These are phyloP conservation scores for Zaprionus camerounensis DNA, from an alignment of 1,140 invertebrate species.

Conservation along the genomic window DNA sequence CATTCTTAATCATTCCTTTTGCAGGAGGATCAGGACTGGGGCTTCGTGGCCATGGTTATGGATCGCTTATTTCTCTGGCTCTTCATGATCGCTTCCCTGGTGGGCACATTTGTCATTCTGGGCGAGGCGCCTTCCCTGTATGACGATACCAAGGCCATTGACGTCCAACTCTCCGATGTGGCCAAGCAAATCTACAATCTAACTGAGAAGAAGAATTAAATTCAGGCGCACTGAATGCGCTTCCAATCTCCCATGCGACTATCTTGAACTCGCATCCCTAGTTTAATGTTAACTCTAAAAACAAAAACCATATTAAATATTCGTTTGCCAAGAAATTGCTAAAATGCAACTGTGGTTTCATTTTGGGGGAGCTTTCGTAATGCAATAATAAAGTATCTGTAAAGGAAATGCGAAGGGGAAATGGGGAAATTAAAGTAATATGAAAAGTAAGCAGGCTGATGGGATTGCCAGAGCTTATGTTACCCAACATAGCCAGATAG, in stretches of 20 bases:
- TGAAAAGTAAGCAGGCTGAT: neutral
- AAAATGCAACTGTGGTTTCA: constrained; percentile 54
- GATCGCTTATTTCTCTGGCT: constrained; percentile 98
- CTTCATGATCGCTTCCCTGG: constrained; percentile 95
- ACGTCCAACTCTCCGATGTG: constrained; percentile 93
- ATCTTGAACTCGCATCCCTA: constrained; percentile 29
- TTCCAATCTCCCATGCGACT: constrained; percentile 3
- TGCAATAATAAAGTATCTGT: constrained; percentile 28
- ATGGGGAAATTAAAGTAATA: neutral
- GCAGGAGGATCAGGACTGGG: constrained; percentile 99
- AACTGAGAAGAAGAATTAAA: constrained; percentile 84
- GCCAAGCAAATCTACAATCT: constrained; percentile 88
- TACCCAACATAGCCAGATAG: neutral
- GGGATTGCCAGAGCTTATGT: neutral
- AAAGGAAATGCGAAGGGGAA: neutral
- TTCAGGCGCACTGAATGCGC: constrained; percentile 32
- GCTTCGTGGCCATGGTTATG: constrained; percentile 99
- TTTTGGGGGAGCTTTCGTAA: constrained; percentile 4
- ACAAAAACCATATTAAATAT: constrained; percentile 51
- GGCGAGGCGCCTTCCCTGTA: constrained; percentile 96
- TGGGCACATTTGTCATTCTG: constrained; percentile 94
- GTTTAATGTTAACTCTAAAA: constrained; percentile 65
- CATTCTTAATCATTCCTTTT: neutral
- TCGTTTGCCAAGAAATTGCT: constrained; percentile 64
- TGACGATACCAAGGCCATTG: constrained; percentile 92